A percentile compares a stretch with the other conserved stretches of the same genome.
Conservation (phyloP, 2,888 invertebrate species). For the Dyspetes luteomarginatus region DNA sequence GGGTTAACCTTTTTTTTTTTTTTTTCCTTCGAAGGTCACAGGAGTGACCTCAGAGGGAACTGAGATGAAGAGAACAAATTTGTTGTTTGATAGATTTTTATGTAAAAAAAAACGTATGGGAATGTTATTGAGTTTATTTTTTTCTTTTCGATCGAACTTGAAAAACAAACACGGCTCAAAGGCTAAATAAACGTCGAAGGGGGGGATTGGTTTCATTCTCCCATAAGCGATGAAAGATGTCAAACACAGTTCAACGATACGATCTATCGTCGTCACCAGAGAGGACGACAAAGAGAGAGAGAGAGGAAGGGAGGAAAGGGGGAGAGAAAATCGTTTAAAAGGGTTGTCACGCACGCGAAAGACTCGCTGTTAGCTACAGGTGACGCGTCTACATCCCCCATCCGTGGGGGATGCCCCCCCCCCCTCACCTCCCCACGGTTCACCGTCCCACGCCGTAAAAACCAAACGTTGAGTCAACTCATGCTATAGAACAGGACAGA, state of each 20-base stretch:
- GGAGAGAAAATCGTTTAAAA: slow-evolving; percentile 65
- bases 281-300: slow-evolving; percentile 7
- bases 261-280: slow-evolving; percentile 50
- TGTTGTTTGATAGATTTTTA: not conserved
- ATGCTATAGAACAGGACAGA: slow-evolving; percentile 16
- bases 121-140: not conserved
- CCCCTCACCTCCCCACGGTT: not conserved
- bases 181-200: slow-evolving; percentile 38
- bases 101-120: too few species aligned
- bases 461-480: slow-evolving; percentile 48
- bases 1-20: not conserved
- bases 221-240: slow-evolving; percentile 62
- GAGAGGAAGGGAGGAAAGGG: slow-evolving; percentile 30
- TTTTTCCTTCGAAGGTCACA: not conserved
- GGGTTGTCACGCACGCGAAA: slow-evolving; percentile 65
- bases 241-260: slow-evolving; percentile 58
- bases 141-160: slow-evolving; percentile 1
- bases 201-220: slow-evolving; percentile 39
- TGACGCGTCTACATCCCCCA: slow-evolving; percentile 51
- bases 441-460: slow-evolving; percentile 6
- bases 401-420: not conserved
- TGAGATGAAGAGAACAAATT: not conserved
- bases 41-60: not conserved
- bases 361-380: slow-evolving; percentile 62
- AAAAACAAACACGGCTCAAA: not conserved